A percentile compares a stretch with the other conserved stretches of the same genome.
Evolutionary conservation across 2,797 vertebrate species (phyloP).

Genomic region (Eleutherodactylus coqui): DNA sequence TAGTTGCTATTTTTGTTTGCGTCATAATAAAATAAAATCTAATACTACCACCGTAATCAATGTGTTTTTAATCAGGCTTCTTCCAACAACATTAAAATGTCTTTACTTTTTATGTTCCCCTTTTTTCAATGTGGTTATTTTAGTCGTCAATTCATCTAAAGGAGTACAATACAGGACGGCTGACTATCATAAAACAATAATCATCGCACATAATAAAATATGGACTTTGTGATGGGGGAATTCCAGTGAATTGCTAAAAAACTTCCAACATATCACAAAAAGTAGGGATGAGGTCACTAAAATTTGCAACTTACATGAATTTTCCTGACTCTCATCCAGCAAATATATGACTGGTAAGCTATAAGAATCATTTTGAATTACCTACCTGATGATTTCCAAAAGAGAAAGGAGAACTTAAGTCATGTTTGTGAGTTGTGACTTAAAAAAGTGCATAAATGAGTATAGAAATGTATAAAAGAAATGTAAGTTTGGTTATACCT

Average conservation of each 20-base stretch:
- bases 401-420: background rate
- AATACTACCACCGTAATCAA: background rate
- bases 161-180: background rate
- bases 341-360: background rate
- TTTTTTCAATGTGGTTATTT: background rate
- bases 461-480: too few relatives aligned
- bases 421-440: too few relatives aligned
- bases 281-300: background rate
- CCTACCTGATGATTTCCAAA: conserved; percentile 2
- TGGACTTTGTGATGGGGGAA: background rate
- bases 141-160: background rate
- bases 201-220: background rate
- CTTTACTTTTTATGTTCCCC: background rate
- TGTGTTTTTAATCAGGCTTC: background rate
- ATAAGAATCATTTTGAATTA: background rate
- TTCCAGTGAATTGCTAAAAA: background rate
- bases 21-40: background rate
- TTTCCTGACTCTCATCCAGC: conserved; percentile 4
- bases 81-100: background rate
- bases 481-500: background rate
- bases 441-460: too few relatives aligned
- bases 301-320: background rate
- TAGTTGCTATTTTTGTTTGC: background rate
- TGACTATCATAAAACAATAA: background rate
- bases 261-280: background rate